A percentile compares a stretch with the other conserved stretches of the same genome.
These are phyloP conservation scores for Melieria omissa DNA, from an alignment of 2,888 invertebrate species.

Conservation along the genomic window DNA sequence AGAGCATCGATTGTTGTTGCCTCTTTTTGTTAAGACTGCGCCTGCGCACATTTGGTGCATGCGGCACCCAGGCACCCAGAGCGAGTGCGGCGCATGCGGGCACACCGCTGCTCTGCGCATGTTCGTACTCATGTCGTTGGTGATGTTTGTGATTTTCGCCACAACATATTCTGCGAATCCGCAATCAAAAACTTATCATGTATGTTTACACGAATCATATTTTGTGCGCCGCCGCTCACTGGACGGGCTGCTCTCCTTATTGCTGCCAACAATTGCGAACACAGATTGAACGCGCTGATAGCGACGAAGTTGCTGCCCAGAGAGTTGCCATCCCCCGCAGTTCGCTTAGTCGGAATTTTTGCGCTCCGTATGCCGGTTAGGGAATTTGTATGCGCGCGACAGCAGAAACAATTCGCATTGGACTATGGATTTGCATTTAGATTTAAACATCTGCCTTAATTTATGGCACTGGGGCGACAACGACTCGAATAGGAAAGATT, in stretches of 20 bases:
- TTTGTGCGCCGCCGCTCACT: slow-evolving; percentile 19
- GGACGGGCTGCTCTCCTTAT: slow-evolving; percentile 15
- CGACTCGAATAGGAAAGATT: no score
- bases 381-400: neutral
- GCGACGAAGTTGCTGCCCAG: neutral
- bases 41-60: neutral
- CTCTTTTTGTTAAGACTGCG: no score
- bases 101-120: neutral
- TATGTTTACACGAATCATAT: slow-evolving; percentile 30
- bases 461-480: slow-evolving; percentile 6
- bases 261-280: slow-evolving; percentile 21
- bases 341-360: slow-evolving; percentile 12
- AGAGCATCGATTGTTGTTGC: no score
- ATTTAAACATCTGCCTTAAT: slow-evolving; percentile 23
- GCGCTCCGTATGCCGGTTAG: neutral
- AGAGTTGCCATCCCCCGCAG: slow-evolving; percentile 30
- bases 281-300: slow-evolving; percentile 24
- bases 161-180: slow-evolving; percentile 26
- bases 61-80: neutral
- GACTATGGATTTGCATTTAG: neutral
- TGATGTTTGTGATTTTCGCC: neutral
- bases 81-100: slow-evolving; percentile 13
- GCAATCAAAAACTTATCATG: slow-evolving; percentile 34
- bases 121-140: neutral
- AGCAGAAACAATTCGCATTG: neutral